Evolutionary conservation across 2,797 vertebrate genomes (phyloP), one percentile per base, ranked within the genome.

Genomic region (Lacerta agilis): DNA sequence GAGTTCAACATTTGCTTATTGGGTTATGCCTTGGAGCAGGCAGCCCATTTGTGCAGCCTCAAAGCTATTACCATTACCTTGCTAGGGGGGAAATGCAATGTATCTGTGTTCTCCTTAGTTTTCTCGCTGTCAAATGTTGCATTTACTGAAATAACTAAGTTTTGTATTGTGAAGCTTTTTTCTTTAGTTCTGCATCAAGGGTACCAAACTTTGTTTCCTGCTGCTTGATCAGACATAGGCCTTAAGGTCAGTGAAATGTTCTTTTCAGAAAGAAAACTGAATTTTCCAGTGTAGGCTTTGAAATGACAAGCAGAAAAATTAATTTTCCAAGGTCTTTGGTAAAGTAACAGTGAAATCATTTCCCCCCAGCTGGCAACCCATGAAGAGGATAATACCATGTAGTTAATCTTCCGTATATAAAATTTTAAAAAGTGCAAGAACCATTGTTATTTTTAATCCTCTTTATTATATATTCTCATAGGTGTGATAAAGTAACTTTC

Each of bases 371-470:
- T 61, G 72, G 4, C 67, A 92, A 82, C 43, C 17, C 0, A 1
- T 80, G 17, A 58, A 92, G 67, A 83, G 64, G 0, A 38, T 64
- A 73, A 20, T 1, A 0, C 61, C 3, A 43, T 36, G 29, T 87
- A 33, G n/a, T 29, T 77, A 77, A 77, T 38, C 73, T 58, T 78
- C n/a, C 11, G 1, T 83, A 69, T 41, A 18, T 45, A n/a, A 67
- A 29, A 83, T 27, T 33, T 83, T 69, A 38, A 58, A 41, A 55
- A 20, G 18, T 73, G 23, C 61, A 23, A 55, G 23, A 49, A 45
- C 43, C 27, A 67, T 18, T 87, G 71, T 87, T 76, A 36, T 82
- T 72, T 71, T 83, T 55, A 83, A 83, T 83, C 27, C 41, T 83
- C 4, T 71, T 11, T 71, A 64, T 64, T 64, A n/a, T 64, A 5